phyloP scores from a whole-genome alignment of 2,113 vertebrate species.

The Chaetorhynchus papuensis region DNA sequence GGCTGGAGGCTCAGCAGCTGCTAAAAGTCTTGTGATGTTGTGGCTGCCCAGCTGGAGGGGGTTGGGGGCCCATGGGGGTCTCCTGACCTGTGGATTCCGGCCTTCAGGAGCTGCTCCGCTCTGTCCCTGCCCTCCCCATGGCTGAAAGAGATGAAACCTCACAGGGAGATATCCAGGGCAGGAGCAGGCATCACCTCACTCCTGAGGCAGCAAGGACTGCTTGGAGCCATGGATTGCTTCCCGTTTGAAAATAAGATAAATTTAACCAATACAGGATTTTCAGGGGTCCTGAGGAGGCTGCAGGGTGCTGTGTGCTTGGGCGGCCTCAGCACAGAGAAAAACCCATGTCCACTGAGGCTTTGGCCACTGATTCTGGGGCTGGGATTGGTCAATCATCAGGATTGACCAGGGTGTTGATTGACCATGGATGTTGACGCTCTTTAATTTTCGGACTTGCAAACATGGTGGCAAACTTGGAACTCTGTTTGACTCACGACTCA shows the following conservation, averaged over 20 bases:
- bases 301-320: neutral
- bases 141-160: neutral
- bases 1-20: neutral
- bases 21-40: neutral
- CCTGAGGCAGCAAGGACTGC: neutral
- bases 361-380: neutral
- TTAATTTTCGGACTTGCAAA: neutral
- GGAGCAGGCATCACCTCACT: neutral
- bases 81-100: neutral
- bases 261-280: neutral
- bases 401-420: neutral
- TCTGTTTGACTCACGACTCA: neutral
- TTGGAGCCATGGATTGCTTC: neutral
- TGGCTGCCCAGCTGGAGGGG: neutral
- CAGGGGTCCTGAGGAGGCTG: neutral
- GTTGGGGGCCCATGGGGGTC: neutral
- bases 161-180: neutral
- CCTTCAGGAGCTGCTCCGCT: neutral
- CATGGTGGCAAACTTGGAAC: neutral
- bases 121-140: neutral
- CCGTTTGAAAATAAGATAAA: neutral
- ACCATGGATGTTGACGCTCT: neutral
- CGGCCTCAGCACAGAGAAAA: neutral
- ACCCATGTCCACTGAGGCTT: fast-evolving
- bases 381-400: neutral